Base-by-base conservation (phyloP, 2,113 vertebrate genomes). In the Oreochromis spilurus region DNA sequence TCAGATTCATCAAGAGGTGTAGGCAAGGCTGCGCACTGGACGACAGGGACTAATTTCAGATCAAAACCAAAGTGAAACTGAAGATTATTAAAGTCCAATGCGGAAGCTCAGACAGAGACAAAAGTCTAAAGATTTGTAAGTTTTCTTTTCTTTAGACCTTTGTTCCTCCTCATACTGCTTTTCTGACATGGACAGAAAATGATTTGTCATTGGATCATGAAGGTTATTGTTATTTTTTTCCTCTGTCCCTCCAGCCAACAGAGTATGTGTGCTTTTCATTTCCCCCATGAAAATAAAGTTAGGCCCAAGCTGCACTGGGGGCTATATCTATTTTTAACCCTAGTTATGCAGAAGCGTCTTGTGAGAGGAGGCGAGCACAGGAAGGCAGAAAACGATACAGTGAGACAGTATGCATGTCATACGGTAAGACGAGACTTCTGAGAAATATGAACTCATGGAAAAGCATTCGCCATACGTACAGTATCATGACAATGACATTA, bases 321-420 rank as follows among this genome's bases (percentile, higher is more conserved):
- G 78, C 75, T 87, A 26, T n/a, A 45, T 92, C 93, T 95, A 96
- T 95, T 95, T 95, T 95, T 95, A 95, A 92, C 90, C 89, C 70
- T 52, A 70, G 83, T 85, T 81, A 93, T 92, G 84, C 90, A 58
- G 62, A 88, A 83, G 75, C 79, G 48, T 92, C 92, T 92, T 82
- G 75, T 89, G 87, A 84, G 83, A 82, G 84, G 88, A 88, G 83
- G 55, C 91, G 75, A 85, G 65, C 54, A 85, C 86, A 81, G 84
- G 57, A 65, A 88, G 88, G 67, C 24, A 87, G 83, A 84, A 81
- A 77, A 82, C 54, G 40, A 79, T 83, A 57, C 57, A 83, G 55
- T 78, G 67, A 90, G 57, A 91, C 19, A 6, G 26, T 26, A 93
- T 90, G 81, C 62, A 60, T 88, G 55, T 93, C 75, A 70, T 31